Evolutionary conservation across 2,888 invertebrate species (phyloP), one percentile per base, ranked within the genome.

Genomic region (Malachius bipustulatus): DNA sequence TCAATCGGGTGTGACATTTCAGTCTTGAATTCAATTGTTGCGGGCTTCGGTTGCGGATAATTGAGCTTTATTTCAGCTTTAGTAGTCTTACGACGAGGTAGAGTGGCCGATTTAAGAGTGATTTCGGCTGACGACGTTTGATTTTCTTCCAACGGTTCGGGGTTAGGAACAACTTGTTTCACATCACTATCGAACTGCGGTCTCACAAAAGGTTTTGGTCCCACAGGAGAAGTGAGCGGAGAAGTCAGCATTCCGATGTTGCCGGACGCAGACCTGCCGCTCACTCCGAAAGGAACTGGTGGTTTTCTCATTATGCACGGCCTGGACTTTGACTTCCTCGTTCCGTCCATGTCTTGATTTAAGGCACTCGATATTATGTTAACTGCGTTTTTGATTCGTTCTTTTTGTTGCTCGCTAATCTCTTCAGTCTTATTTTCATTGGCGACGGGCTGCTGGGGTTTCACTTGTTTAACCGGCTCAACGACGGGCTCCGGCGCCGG

Each of bases 301-400:
- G 80, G 80, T 64, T 79, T 79, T 34, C 60, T 50, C 38, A 54
- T 51, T 50, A 64, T 58, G 38, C 61, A 61, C n/a, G 63, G 63
- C 27, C 61, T 46, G 3, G 63, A 63, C 49, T 62, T 63, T 4
- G 61, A 63, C 50, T 63, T 64, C 38, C 62, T 52, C 6, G 63
- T 51, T 29, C 63, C 63, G 38, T 61, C 60, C 46, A 61, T 61
- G 43, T 62, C 62, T n/a, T n/a, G n/a, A n/a, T n/a, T n/a, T 52
- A 81, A 75, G 47, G 78, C 80, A 56, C 75, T 72, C 43, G 79
- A 75, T 44, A 81, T 81, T 49, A 81, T 77, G 54, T 75, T 77
- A 35, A 80, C 71, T 2, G 81, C 81, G 47, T 76, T 77, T 54
- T 75, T 74, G 59, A 60, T 69, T 66, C 69, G 68, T 47, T 65